Evolutionary conservation across 2,113 vertebrate genomes (phyloP), one percentile per base, ranked within the genome.

Genomic region (Lethenteron camtschaticum): DNA sequence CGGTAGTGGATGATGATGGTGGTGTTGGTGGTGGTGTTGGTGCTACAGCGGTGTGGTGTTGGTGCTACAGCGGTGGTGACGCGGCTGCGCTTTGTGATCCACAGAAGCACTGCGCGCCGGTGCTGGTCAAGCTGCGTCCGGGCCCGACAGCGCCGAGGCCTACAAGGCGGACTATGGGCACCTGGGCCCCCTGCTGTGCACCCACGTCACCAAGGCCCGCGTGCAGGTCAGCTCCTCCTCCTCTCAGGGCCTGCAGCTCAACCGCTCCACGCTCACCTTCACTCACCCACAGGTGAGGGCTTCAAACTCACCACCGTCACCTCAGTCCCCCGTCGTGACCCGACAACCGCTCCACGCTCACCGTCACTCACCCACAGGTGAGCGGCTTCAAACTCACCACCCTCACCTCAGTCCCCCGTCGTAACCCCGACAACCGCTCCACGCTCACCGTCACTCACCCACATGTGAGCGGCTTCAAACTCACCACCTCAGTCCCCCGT

Each of bases 201-300:
- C 86, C 9, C 86, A 91, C 12, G 88, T 90, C 68, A 79, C 87
- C 55, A 94, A 94, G 75, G 87, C 88, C 14, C 79, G 87, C 60
- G 84, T 87, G 9, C 89, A 94, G 78, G 87, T 87, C 1, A 85
- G 86, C 3, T 73, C 89, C 73, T 41, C 41, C 41, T 7, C 5
- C 41, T 5, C 41, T 41, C 89, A 91, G 75, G 88, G 86, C 55
- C 88, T 90, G 72, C 87, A 88, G 73, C 87, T 91, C 75, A 94
- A 94, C 80, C 82, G 89, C 74, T 90, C 89, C 74, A 91, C 88
- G 2, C 81, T 94, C 71, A 94, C 89, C 76, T 90, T 94, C 81
- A 94, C 89, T 8, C 89, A 92, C 85, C 87, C 90, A 72, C 55
- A 72, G 72, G 20, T 9, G 9, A 9, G 20, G 3, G 20, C 58